Evolutionary conservation across 1,140 invertebrate genomes (phyloP), one percentile per base, ranked within the genome.

Genomic region (Mya arenaria): DNA sequence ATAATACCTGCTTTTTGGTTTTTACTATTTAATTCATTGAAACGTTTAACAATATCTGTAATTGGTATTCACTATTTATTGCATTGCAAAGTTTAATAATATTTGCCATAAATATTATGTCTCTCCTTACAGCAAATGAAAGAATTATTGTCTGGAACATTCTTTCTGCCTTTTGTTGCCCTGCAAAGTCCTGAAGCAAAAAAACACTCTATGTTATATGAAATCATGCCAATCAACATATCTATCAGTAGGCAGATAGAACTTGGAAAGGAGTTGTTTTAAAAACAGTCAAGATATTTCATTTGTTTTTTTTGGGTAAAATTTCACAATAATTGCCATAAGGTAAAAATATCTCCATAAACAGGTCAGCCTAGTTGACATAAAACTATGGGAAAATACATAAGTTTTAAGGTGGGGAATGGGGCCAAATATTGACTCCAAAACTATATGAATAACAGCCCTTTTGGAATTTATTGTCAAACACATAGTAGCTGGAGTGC

Each of bases 91-190:
- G 30, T 52, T 32, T 0, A 48, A 44, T 39, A 41, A 77, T 68
- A 8, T 58, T 36, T 0, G 15, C 30, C 32, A 80, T 39, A 37
- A 62, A 66, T 65, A 77, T 28, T 34, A n/a, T 30, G 6, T 52
- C 63, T 19, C 82, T 63, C 92, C 94, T 94, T 94, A 96, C 95
- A 44, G 96, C 97, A 94, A 98, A 98, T 25, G 98, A 89, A 30
- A 97, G 95, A 79, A 99, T 97, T 34, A 98, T 98, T 8, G 97
- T 95, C 89, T 97, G 95, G 17, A 97, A 98, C 65, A 97, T 93
- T 90, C 95, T 96, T 92, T 99, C 97, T 23, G 97, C 97, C 91
- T 95, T 95, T 8, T 95, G 96, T 93, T 99, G 97, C 0, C 97
- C 97, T 78, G 96, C 97, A 94, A 97, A 99, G 90, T 99, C 97